Base-by-base conservation (phyloP, 2,797 vertebrate genomes). In the Spheniscus humboldti region DNA sequence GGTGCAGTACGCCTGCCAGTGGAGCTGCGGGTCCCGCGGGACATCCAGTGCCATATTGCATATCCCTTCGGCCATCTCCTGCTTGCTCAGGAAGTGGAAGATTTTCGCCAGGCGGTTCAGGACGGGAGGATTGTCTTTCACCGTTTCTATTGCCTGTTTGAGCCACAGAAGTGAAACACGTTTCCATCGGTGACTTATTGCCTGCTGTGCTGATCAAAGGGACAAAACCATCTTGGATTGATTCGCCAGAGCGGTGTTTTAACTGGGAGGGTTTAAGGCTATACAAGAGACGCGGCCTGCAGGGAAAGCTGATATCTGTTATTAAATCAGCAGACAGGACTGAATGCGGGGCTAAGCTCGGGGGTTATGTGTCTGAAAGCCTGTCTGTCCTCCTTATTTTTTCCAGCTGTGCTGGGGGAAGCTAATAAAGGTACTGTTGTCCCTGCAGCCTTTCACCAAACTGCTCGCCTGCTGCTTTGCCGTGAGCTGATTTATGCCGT, bases 1-100 rank as follows among this genome's bases (percentile, higher is more conserved):
- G 13, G 98, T 99, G 96, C 98, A 98, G 97, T 99, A 99, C 0
- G 98, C 98, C 97, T 99, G 98, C 98, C 98, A 98, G 97, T 98
- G 99, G 86, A 99, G 97, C 90, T 98, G 98, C 0, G 98, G 98
- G 62, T 99, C 98, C 68, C 96, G 96, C n/a, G 98, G 98, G 41
- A 98, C 94, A 31, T 98, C 98, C 39, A 99, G 97, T 25, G 98
- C 98, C 98, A 98, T 98, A 75, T 98, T 99, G 95, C 98, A 98
- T 90, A 98, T 98, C 57, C 98, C 98, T 71, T 97, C 98, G 63
- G 98, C 98, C 98, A 98, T 98, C 59, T 99, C 98, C 66, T 98
- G 97, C 97, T 99, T 99, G 45, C 98, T 98, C 74, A 98, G 96
- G 88, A 98, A 96, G 68, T 97, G 98, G 97, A 98, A 99, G 86